A percentile compares a stretch with the other conserved stretches of the same genome.
phyloP scores from a whole-genome alignment of 2,797 vertebrate genomes.

The Buceros bicornis region DNA sequence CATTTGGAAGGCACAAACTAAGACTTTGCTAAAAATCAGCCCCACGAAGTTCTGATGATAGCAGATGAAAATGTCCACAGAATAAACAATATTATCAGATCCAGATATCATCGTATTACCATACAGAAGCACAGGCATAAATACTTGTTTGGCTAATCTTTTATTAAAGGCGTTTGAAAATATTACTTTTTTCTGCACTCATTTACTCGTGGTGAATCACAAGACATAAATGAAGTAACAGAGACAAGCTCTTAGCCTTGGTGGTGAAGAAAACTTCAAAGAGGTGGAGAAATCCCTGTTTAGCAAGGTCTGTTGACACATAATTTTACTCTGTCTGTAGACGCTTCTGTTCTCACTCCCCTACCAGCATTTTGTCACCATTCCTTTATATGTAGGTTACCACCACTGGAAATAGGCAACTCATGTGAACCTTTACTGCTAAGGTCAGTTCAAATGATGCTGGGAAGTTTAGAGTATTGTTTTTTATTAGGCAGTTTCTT shows the following conservation, averaged over 20 bases:
- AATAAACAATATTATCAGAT: neutral
- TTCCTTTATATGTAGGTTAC: neutral
- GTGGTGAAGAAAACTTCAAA: constrained; percentile 27
- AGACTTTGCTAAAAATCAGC: neutral
- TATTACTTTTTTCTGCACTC: neutral
- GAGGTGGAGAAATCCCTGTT: constrained; percentile 17
- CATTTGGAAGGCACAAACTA: neutral
- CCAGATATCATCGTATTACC: neutral
- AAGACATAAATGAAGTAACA: constrained; percentile 8
- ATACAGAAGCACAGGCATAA: neutral
- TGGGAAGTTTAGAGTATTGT: neutral
- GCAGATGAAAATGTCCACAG: neutral
- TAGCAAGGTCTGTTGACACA: constrained; percentile 34
- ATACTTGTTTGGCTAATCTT: neutral
- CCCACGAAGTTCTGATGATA: neutral
- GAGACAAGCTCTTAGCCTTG: neutral
- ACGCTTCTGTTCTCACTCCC: constrained; percentile 9
- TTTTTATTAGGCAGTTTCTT: neutral
- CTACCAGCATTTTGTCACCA: neutral
- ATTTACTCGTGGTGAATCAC: neutral
- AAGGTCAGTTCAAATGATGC: neutral
- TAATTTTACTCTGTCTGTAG: neutral
- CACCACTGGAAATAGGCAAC: rapidly evolving
- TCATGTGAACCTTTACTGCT: neutral
- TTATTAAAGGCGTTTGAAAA: neutral